Conservation (phyloP, 2,888 invertebrate genomes). For the Netelia fuscicornis region DNA sequence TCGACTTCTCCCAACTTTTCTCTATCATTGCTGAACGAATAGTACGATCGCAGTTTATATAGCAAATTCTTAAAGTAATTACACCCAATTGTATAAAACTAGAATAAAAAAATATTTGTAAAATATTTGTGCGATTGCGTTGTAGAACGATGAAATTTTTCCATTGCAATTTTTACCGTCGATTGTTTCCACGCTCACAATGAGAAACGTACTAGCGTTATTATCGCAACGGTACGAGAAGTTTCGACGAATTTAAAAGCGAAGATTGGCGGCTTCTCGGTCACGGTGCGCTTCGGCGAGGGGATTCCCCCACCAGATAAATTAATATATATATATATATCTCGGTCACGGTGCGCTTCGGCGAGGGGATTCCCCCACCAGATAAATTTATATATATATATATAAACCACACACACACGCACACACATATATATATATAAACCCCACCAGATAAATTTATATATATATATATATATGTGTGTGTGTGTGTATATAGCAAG, state of each 20-base stretch:
- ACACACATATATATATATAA: not conserved
- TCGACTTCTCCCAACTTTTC: not conserved
- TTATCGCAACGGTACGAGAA: not conserved
- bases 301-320: constrained; percentile 4
- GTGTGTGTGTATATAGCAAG: not conserved
- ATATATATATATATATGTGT: not conserved
- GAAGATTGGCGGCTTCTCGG: constrained; percentile 26
- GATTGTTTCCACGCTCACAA: constrained; percentile 15
- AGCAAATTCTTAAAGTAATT: not conserved
- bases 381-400: not conserved
- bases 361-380: not conserved
- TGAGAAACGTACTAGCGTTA: constrained; percentile 40
- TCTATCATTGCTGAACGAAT: not conserved
- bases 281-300: not conserved
- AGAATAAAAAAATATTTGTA: not conserved
- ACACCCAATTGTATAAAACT: not conserved
- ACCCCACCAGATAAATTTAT: constrained; percentile 8
- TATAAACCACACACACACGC: too few species aligned
- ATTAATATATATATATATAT: not conserved
- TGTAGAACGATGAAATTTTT: not conserved
- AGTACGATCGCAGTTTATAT: not conserved
- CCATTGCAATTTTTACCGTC: not conserved
- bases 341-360: not conserved
- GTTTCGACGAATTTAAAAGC: constrained; percentile 47
- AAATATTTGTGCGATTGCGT: not conserved